These are phyloP conservation scores for Prionace glauca DNA, from an alignment of 2,797 vertebrate genomes.

Conservation along the genomic window DNA sequence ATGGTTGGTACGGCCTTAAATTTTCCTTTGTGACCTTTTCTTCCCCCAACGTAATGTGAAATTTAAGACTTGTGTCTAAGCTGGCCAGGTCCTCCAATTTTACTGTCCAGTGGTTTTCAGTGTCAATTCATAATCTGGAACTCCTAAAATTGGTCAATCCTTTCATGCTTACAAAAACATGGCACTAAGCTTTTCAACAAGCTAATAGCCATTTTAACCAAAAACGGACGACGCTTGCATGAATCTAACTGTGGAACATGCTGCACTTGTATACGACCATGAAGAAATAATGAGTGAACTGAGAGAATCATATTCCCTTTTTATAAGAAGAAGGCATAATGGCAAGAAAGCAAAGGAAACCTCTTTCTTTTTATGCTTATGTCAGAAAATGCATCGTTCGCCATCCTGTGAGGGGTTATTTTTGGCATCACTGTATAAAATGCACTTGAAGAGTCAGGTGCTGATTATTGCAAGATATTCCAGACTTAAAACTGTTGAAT, in stretches of 20 bases:
- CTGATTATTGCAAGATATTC: not conserved
- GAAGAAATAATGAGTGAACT: not conserved
- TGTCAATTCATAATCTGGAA: not conserved
- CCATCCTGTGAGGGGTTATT: not conserved
- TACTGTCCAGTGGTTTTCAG: not conserved
- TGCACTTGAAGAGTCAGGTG: not conserved
- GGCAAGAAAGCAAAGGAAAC: not conserved
- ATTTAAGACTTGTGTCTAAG: not conserved
- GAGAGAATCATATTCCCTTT: not conserved
- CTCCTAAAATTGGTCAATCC: not conserved
- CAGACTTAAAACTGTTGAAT: not conserved
- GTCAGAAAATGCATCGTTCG: not conserved
- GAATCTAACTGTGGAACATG: not conserved
- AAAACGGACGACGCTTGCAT: too few species aligned
- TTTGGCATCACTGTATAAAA: not conserved
- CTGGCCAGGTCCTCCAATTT: not conserved
- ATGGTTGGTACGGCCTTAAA: too few species aligned
- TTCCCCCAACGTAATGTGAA: not conserved
- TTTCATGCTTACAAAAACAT: not conserved
- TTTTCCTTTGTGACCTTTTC: too few species aligned
- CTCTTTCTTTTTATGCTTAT: not conserved
- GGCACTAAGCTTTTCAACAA: not conserved
- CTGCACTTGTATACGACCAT: not conserved
- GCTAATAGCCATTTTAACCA: not conserved
- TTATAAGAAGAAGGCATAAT: not conserved